A percentile compares a stretch with the other conserved stretches of the same genome.
Conservation (phyloP, 2,797 vertebrate species). For the Percopsis omiscomaycus region DNA sequence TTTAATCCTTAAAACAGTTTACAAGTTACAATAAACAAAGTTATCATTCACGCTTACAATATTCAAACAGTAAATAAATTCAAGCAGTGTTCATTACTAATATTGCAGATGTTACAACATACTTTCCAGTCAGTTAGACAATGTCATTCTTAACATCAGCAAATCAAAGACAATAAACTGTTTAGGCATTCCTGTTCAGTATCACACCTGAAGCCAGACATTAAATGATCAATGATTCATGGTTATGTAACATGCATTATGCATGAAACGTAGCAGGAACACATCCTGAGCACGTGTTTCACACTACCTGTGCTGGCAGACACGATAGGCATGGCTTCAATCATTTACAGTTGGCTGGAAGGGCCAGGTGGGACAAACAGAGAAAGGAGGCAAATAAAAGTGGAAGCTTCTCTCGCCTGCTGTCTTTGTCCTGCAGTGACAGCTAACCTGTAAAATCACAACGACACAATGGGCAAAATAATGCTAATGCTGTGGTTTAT, state of each 20-base stretch:
- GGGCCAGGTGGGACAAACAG: constrained; percentile 17
- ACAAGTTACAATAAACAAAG: too few species aligned
- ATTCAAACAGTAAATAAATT: too few species aligned
- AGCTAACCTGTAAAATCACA: constrained; percentile 19
- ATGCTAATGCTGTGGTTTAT: too few species aligned
- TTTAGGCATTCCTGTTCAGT: too few species aligned
- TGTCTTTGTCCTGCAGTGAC: constrained; percentile 11
- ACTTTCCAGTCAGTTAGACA: too few species aligned
- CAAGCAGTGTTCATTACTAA: too few species aligned
- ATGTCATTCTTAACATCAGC: too few species aligned
- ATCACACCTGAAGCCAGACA: too few species aligned
- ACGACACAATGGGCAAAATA: constrained; percentile 1
- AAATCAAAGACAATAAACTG: too few species aligned
- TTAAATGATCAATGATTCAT: constrained; percentile 13
- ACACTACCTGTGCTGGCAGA: constrained; percentile 65
- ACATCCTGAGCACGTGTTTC: constrained; percentile 1
- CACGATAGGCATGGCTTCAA: constrained; percentile 65
- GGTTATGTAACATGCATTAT: constrained; percentile 6
- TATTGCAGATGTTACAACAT: too few species aligned
- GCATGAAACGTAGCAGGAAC: constrained; percentile 8
- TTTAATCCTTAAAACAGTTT: too few species aligned
- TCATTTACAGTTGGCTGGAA: constrained; percentile 43
- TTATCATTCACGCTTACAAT: too few species aligned
- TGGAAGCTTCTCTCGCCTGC: neutral
- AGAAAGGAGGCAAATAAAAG: constrained; percentile 23